A percentile compares a stretch with the other conserved stretches of the same genome.
phyloP scores from a whole-genome alignment of 2,888 invertebrate species.

The Agrochola circellaris region DNA sequence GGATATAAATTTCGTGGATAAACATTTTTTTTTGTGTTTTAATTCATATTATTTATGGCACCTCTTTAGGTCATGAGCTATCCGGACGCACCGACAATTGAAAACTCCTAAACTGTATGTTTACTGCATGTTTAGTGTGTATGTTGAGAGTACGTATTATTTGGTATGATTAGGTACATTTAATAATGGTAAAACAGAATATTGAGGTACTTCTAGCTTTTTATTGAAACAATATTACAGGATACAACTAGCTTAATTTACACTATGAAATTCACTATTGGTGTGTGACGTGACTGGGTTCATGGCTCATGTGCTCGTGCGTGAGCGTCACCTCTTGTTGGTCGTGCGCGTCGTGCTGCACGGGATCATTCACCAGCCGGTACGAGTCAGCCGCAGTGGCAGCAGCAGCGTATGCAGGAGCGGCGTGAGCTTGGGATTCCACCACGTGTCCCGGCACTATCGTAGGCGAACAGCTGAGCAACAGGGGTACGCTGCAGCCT shows the following conservation, averaged over 20 bases:
- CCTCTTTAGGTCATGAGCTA: too few species aligned
- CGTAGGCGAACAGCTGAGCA: conserved; percentile 85
- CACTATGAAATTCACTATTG: conserved; percentile 51
- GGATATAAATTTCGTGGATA: too few species aligned
- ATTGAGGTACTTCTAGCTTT: conserved; percentile 29
- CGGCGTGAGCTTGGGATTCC: conserved; percentile 64
- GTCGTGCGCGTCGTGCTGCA: conserved; percentile 67
- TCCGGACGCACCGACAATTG: neutral
- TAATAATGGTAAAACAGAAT: conserved; percentile 14
- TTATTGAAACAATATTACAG: conserved; percentile 48
- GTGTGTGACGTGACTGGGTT: conserved; percentile 64
- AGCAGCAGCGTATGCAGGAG: conserved; percentile 32
- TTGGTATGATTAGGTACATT: neutral
- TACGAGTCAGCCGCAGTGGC: conserved; percentile 65
- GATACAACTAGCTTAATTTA: conserved; percentile 51
- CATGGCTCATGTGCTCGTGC: conserved; percentile 68
- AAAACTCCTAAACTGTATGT: neutral
- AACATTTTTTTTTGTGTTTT: too few species aligned
- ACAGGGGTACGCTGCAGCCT: conserved; percentile 81
- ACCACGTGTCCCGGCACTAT: conserved; percentile 80
- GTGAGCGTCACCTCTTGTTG: conserved; percentile 63
- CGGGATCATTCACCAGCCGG: conserved; percentile 73
- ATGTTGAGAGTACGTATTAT: conserved; percentile 1
- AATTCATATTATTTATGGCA: too few species aligned
- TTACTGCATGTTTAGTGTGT: neutral